Percentiles rank a stretch among this genome's conserved stretches.
Conservation (phyloP, 2,888 invertebrate genomes). For the Apeira syringaria region DNA sequence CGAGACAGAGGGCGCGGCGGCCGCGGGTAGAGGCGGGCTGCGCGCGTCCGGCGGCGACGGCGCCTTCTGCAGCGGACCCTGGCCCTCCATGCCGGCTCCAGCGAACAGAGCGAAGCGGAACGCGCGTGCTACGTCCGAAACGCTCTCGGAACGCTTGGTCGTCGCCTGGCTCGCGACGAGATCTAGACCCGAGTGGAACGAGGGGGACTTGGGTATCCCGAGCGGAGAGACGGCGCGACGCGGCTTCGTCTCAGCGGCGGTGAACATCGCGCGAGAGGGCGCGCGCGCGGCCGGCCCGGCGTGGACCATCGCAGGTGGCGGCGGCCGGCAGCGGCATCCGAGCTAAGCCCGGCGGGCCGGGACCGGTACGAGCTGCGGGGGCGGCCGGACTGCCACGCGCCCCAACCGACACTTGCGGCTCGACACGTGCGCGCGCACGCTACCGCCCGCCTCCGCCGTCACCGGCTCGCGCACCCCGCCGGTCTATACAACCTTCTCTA, state of each 20-base stretch:
- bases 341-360: conserved; percentile 78
- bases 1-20: conserved; percentile 48
- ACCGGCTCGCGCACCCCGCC: conserved; percentile 36
- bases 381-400: conserved; percentile 70
- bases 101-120: conserved; percentile 75
- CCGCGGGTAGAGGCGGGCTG: conserved; percentile 63
- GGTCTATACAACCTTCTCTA: conserved; percentile 62
- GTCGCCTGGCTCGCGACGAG: conserved; percentile 86
- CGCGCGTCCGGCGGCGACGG: conserved; percentile 73
- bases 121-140: conserved; percentile 76
- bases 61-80: conserved; percentile 64
- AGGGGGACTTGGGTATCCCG: conserved; percentile 94
- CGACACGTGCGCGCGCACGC: conserved; percentile 46
- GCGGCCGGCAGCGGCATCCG: conserved; percentile 82
- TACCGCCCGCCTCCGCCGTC: conserved; percentile 32
- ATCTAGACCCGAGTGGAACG: conserved; percentile 94
- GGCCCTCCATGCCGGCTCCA: conserved; percentile 66
- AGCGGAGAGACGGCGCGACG: conserved; percentile 84
- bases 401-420: conserved; percentile 37
- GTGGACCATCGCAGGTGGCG: conserved; percentile 83
- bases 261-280: conserved; percentile 79
- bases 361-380: conserved; percentile 75
- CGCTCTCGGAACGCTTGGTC: conserved; percentile 75
- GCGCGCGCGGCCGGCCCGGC: conserved; percentile 82
- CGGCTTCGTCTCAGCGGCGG: conserved; percentile 78